A percentile compares a stretch with the other conserved stretches of the same genome.
Conservation (phyloP, 2,888 invertebrate species). For the Andrena bucephala region DNA sequence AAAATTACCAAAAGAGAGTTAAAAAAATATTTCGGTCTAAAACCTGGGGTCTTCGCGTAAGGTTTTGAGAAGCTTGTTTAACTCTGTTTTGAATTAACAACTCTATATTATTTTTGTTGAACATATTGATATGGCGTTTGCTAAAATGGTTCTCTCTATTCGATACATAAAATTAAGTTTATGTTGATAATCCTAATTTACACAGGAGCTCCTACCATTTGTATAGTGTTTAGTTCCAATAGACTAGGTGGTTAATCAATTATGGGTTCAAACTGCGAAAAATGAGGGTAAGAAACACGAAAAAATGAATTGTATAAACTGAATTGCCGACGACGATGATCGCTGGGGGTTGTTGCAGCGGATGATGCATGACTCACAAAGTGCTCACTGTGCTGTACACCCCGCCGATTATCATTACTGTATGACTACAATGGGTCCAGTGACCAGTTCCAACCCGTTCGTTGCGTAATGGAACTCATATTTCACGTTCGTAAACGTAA, state of each 20-base stretch:
- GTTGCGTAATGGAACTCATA: constrained; percentile 54
- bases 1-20: too few relatives aligned
- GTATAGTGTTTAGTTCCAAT: not conserved
- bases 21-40: too few relatives aligned
- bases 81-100: too few relatives aligned
- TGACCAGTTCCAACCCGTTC: constrained; percentile 55
- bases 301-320: constrained; percentile 42
- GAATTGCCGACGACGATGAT: constrained; percentile 59
- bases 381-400: constrained; percentile 69
- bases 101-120: too few relatives aligned
- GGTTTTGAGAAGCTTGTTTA: too few relatives aligned
- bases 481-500: constrained; percentile 51
- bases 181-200: not conserved
- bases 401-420: constrained; percentile 71
- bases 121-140: too few relatives aligned
- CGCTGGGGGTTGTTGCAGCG: constrained; percentile 54
- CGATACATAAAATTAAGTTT: too few relatives aligned
- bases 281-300: not conserved
- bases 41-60: too few relatives aligned
- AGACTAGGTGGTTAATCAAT: constrained; percentile 21
- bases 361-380: constrained; percentile 72
- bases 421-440: constrained; percentile 57
- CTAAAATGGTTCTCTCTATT: too few relatives aligned
- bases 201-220: not conserved
- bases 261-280: constrained; percentile 9